phyloP scores from a whole-genome alignment of 2,797 vertebrate species.

The Peromyscus nudipes region DNA sequence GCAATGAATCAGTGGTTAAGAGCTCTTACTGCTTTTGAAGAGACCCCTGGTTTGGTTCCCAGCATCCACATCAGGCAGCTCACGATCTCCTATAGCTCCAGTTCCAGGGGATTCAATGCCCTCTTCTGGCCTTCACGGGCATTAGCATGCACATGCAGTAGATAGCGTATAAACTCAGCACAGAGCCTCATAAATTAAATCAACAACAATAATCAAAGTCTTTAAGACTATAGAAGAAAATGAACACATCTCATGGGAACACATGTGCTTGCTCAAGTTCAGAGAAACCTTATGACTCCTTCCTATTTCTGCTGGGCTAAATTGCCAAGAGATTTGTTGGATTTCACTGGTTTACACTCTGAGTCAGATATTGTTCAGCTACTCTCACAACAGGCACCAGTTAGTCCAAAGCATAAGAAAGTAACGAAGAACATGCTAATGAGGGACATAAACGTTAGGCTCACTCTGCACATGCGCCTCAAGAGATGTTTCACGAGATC shows the following conservation, averaged over 20 bases:
- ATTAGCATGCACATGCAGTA: neutral
- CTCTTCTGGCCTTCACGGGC: neutral
- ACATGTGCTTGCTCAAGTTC: neutral
- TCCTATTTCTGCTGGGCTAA: neutral
- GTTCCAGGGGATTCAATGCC: neutral
- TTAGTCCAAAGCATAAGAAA: constrained; percentile 36
- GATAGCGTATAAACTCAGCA: neutral
- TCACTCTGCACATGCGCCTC: neutral
- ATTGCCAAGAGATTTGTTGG: neutral
- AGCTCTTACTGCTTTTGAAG: neutral
- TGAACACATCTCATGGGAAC: too few relatives aligned
- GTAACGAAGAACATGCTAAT: neutral
- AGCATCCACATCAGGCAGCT: neutral
- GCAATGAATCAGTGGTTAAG: neutral
- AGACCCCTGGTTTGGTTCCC: neutral
- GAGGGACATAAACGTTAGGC: neutral
- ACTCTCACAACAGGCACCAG: neutral
- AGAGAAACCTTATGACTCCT: neutral
- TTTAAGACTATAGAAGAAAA: neutral
- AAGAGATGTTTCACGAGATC: neutral
- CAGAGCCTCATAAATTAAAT: neutral
- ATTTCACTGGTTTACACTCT: neutral
- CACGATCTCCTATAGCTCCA: neutral
- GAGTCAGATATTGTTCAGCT: neutral
- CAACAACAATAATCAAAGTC: neutral